Conservation (phyloP, 2,797 vertebrate genomes). For the Enteromius mattozi region DNA sequence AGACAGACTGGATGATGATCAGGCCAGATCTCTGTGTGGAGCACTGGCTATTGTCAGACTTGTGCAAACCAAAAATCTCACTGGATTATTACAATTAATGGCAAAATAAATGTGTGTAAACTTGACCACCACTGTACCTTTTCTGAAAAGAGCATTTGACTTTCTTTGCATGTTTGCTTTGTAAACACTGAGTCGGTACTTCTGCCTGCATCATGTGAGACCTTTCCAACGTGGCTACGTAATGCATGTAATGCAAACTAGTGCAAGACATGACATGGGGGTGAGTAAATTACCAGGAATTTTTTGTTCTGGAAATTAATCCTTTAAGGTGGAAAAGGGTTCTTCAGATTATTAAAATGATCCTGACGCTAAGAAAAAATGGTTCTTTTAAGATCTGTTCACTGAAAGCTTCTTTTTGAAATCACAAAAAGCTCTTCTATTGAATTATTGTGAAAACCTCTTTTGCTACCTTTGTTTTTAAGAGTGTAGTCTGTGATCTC, state of each 20-base stretch:
- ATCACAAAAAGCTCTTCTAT: neutral
- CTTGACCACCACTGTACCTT: too few species aligned
- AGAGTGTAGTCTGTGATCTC: neutral
- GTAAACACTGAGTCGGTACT: neutral
- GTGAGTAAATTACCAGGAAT: neutral
- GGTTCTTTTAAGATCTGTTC: neutral
- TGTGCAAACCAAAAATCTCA: too few species aligned
- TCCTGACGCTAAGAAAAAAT: neutral
- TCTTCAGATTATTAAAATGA: neutral
- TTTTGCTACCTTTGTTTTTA: neutral
- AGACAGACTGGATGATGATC: too few species aligned
- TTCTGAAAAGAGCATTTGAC: neutral
- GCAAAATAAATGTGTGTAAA: too few species aligned
- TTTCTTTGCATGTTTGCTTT: neutral
- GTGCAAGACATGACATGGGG: neutral
- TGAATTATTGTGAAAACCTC: neutral
- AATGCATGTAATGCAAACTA: too few species aligned
- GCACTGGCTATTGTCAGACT: too few species aligned
- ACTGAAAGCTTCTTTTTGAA: neutral
- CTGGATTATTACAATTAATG: too few species aligned
- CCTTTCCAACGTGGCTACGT: neutral
- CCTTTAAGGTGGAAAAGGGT: neutral
- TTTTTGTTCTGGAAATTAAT: neutral
- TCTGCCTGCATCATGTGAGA: neutral
- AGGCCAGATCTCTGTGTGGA: too few species aligned